These are phyloP conservation scores for Otolemur crassicaudatus DNA, from an alignment of 2,797 vertebrate species.

Conservation along the genomic window DNA sequence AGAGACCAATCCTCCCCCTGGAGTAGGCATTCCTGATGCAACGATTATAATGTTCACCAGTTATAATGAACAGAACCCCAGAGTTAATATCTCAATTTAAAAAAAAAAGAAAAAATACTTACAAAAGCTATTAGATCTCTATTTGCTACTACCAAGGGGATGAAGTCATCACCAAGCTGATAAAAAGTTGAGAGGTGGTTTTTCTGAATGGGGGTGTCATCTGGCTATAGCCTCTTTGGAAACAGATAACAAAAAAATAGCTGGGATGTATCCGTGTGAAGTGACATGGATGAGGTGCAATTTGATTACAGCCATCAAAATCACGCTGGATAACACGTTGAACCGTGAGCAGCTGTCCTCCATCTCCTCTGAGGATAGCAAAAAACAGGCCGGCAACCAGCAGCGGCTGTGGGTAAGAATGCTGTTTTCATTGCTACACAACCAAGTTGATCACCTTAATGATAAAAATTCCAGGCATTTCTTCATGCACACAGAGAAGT, in stretches of 20 bases:
- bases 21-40: not conserved
- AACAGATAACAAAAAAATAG: conserved; percentile 9
- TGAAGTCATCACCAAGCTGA: not conserved
- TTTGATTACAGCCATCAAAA: conserved; percentile 12
- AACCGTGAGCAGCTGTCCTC: not conserved
- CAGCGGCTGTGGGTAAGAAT: not conserved
- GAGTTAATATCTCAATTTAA: not conserved
- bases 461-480: conserved; percentile 3
- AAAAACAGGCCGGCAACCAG: not conserved
- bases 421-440: not conserved
- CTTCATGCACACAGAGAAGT: not conserved
- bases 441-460: not conserved
- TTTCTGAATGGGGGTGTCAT: not conserved
- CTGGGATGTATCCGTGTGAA: not conserved
- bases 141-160: not conserved
- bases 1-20: not conserved
- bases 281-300: not conserved
- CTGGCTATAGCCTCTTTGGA: conserved; percentile 12
- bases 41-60: not conserved
- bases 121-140: not conserved
- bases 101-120: no score
- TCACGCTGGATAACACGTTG: not conserved
- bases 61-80: not conserved
- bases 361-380: not conserved
- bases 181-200: conserved; percentile 3